phyloP scores from a whole-genome alignment of 2,113 vertebrate genomes.

The Alosa alosa region DNA sequence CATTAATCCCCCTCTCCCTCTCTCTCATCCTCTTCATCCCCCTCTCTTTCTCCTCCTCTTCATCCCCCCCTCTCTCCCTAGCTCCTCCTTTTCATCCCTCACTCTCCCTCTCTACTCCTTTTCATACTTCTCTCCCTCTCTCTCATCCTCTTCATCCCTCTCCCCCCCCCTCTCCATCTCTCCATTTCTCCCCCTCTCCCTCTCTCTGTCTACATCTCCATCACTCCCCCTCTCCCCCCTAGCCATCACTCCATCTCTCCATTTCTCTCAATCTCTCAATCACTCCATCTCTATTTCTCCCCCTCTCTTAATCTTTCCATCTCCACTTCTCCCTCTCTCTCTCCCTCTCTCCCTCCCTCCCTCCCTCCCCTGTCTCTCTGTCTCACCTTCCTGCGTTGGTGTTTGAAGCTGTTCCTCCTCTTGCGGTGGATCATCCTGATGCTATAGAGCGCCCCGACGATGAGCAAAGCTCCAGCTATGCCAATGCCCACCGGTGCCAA shows the following conservation, averaged over 20 bases:
- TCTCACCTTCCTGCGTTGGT: constrained; percentile 91
- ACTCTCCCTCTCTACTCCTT: too few relatives aligned
- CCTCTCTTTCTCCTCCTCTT: not conserved
- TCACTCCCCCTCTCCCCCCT: not conserved
- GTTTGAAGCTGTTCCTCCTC: constrained; percentile 88
- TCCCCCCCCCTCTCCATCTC: too few relatives aligned
- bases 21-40: not conserved
- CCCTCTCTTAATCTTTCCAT: not conserved
- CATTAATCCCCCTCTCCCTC: too few relatives aligned
- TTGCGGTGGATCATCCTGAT: constrained; percentile 90
- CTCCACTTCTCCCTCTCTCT: not conserved
- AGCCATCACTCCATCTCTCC: too few relatives aligned
- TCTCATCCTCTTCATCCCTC: too few relatives aligned
- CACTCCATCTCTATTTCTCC: too few relatives aligned
- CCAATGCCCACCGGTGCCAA: constrained; percentile 92
- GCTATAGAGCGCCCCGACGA: constrained; percentile 92
- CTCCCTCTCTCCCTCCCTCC: not conserved
- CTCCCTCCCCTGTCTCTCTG: not conserved
- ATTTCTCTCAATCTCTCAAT: too few relatives aligned
- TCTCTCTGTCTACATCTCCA: not conserved
- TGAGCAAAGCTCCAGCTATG: constrained; percentile 89
- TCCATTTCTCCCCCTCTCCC: not conserved
- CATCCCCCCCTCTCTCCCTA: not conserved
- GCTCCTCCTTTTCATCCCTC: not conserved
- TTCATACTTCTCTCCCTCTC: too few relatives aligned